These are phyloP conservation scores for Centrocercus urophasianus DNA, from an alignment of 2,113 vertebrate genomes.

Conservation along the genomic window DNA sequence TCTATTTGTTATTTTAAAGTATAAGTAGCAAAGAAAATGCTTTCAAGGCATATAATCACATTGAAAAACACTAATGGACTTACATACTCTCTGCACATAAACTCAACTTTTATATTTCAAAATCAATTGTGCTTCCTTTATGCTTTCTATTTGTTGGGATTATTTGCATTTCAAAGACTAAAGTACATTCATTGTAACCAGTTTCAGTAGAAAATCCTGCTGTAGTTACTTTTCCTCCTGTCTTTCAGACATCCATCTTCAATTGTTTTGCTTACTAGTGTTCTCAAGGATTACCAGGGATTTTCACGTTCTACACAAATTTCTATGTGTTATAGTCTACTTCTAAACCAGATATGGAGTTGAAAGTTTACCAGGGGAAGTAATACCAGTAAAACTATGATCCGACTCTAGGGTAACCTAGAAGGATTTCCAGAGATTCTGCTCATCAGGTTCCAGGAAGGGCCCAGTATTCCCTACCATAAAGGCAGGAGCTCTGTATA, in stretches of 20 bases:
- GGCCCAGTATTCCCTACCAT: neutral
- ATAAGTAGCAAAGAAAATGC: constrained; percentile 37
- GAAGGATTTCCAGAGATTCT: neutral
- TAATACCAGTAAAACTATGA: neutral
- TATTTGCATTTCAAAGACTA: neutral
- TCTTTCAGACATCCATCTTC: neutral
- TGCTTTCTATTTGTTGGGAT: neutral
- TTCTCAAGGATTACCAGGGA: neutral
- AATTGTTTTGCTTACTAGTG: neutral
- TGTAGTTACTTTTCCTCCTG: neutral
- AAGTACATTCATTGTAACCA: neutral
- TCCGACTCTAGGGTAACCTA: neutral
- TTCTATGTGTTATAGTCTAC: neutral
- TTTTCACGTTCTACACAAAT: neutral
- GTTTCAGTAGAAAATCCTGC: neutral
- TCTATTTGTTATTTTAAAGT: constrained; percentile 16
- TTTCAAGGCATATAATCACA: constrained; percentile 13
- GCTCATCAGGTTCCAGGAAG: fast-evolving
- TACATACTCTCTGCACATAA: constrained; percentile 23
- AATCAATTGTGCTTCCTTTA: constrained; percentile 54
- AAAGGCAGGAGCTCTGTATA: neutral
- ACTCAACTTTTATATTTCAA: neutral
- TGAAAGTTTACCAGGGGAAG: neutral
- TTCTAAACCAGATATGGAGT: neutral
- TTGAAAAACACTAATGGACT: constrained; percentile 35